Conservation (phyloP, 2,888 invertebrate genomes). For the Parelbella ahira region DNA sequence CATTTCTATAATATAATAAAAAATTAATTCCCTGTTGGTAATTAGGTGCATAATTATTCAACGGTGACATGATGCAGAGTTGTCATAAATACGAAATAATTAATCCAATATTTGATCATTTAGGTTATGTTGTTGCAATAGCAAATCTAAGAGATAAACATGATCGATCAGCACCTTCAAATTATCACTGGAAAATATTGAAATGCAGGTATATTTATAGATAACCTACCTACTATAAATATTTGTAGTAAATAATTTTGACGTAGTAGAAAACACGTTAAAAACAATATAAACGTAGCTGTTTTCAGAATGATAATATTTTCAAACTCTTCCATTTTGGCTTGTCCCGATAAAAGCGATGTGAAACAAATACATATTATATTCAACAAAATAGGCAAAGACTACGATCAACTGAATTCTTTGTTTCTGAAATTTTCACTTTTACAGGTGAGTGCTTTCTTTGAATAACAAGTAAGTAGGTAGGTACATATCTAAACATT, state of each 20-base stretch:
- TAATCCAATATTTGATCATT: conserved; percentile 47
- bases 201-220: conserved; percentile 52
- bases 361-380: conserved; percentile 61
- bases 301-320: conserved; percentile 66
- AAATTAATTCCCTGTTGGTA: too few species aligned
- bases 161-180: conserved; percentile 68
- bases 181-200: conserved; percentile 72
- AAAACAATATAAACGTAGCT: neutral
- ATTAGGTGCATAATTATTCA: too few species aligned
- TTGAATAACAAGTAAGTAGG: neutral
- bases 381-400: conserved; percentile 56
- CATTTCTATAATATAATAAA: too few species aligned
- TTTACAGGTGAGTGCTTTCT: conserved; percentile 58
- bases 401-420: conserved; percentile 58
- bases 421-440: conserved; percentile 63
- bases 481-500: neutral
- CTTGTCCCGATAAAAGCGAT: conserved; percentile 62
- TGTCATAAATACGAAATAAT: conserved; percentile 54
- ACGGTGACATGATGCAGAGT: conserved; percentile 41
- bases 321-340: conserved; percentile 62
- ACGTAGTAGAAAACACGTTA: too few species aligned
- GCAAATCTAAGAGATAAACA: conserved; percentile 66
- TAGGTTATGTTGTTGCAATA: conserved; percentile 56
- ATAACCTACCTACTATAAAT: too few species aligned
- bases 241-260: too few species aligned